Evolutionary conservation across 2,888 invertebrate genomes (phyloP).

Genomic region (Tricholauxania praeusta): DNA sequence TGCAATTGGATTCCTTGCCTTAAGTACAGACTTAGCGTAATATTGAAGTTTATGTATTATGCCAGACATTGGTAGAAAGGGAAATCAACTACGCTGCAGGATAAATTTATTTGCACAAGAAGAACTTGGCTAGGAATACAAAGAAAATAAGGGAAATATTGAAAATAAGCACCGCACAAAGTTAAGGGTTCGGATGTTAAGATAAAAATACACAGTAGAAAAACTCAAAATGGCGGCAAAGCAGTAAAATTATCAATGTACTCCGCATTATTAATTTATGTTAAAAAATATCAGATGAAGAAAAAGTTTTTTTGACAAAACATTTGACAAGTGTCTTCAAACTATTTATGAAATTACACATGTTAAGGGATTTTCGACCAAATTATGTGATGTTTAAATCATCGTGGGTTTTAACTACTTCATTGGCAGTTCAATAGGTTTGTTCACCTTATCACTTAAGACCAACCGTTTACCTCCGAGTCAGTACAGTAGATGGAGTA

Average conservation of each 20-base stretch:
- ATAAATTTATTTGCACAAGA: constrained; percentile 13
- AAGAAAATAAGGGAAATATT: not conserved
- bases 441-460: too few species aligned
- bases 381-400: too few species aligned
- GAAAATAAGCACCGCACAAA: not conserved
- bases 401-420: too few species aligned
- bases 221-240: constrained; percentile 25
- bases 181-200: constrained; percentile 1
- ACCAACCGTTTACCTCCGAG: too few species aligned
- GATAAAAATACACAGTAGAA: not conserved
- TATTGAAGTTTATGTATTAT: constrained; percentile 31
- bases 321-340: too few species aligned
- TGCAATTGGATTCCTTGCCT: not conserved
- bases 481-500: too few species aligned
- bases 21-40: constrained; percentile 12
- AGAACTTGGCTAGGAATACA: not conserved
- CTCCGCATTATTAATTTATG: too few species aligned
- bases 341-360: too few species aligned
- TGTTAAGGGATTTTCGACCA: too few species aligned
- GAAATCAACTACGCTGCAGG: constrained; percentile 53
- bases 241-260: not conserved
- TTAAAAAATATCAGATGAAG: too few species aligned
- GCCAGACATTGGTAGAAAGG: constrained; percentile 65
- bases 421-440: too few species aligned
- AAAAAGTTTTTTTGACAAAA: too few species aligned